Percentiles rank a stretch among this genome's conserved stretches.
Conservation (phyloP, 2,113 vertebrate genomes). For the Cryptotis parvus region DNA sequence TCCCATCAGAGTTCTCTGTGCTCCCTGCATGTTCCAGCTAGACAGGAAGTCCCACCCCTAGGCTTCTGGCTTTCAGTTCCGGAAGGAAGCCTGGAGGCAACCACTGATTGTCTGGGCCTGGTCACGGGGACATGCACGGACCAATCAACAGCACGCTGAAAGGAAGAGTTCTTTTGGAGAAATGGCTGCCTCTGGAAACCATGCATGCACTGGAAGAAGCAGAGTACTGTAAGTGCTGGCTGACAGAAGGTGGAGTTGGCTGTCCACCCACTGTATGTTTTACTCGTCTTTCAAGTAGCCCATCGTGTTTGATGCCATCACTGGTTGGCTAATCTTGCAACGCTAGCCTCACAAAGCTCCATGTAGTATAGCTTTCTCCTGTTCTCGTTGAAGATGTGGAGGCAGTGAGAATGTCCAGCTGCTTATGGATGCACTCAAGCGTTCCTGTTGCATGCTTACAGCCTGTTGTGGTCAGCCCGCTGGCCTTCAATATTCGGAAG, state of each 20-base stretch:
- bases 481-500: not conserved
- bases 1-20: accelerated
- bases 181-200: not conserved
- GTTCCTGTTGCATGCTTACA: not conserved
- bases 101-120: not conserved
- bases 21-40: too few species aligned
- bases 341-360: too few species aligned
- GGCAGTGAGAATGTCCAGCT: not conserved
- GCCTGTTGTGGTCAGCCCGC: not conserved
- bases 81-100: not conserved
- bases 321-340: not conserved
- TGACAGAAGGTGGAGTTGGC: not conserved
- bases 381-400: not conserved
- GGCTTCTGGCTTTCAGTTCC: accelerated
- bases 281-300: too few species aligned
- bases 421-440: not conserved
- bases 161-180: not conserved
- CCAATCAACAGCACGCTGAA: not conserved
- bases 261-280: not conserved
- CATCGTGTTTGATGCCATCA: too few species aligned
- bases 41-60: not conserved
- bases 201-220: accelerated
- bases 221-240: too few species aligned
- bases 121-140: not conserved
- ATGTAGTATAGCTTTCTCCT: not conserved